These are phyloP conservation scores for Peromyscus californicus DNA, from an alignment of 2,113 vertebrate species.

Conservation along the genomic window DNA sequence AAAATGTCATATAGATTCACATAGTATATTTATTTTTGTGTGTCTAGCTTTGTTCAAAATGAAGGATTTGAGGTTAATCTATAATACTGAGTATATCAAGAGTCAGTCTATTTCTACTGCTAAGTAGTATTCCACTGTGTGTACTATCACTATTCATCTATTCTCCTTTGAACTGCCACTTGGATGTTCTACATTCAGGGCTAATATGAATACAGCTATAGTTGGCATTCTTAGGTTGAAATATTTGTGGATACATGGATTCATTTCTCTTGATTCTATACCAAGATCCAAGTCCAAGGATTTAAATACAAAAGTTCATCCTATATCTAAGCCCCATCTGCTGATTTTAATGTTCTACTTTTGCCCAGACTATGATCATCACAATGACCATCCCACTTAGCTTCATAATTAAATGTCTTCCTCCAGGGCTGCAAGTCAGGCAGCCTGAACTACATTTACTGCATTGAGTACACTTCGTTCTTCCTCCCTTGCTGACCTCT, in stretches of 20 bases:
- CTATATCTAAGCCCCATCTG: not conserved
- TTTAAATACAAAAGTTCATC: not conserved
- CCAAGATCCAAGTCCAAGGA: not conserved
- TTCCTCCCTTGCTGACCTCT: not conserved
- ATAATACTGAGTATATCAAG: not conserved
- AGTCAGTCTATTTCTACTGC: not conserved
- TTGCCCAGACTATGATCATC: not conserved
- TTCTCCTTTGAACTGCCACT: not conserved
- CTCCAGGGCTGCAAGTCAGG: no score
- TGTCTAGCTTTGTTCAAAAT: slow-evolving; percentile 12
- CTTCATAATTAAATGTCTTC: fast-evolving
- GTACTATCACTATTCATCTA: not conserved
- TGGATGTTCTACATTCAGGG: not conserved
- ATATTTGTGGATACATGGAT: not conserved
- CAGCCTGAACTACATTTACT: not conserved
- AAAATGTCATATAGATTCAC: not conserved
- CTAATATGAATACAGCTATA: not conserved
- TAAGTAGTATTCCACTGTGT: not conserved
- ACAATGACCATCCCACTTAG: fast-evolving
- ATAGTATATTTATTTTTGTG: not conserved
- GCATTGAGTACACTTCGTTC: not conserved
- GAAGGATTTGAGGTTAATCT: not conserved
- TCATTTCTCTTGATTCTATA: not conserved
- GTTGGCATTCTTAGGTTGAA: not conserved
- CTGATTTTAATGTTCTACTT: not conserved